Conservation (phyloP, 1,140 invertebrate genomes). For the Gerris buenoi region DNA sequence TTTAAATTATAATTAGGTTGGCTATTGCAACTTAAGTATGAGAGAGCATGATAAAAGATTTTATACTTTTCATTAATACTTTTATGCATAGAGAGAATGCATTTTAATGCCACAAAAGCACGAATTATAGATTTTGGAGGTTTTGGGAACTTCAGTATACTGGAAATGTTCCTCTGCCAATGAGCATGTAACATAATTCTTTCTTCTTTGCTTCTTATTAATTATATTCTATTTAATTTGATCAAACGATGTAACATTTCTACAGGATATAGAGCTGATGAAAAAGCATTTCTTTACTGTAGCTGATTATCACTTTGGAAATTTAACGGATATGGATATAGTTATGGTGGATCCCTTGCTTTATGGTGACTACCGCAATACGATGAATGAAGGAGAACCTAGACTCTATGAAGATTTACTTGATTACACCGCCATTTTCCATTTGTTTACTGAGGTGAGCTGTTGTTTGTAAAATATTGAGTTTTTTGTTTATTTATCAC, state of each 20-base stretch:
- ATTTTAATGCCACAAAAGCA: no score
- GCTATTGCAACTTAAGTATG: background rate
- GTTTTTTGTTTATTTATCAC: no score
- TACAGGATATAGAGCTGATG: slow-evolving; percentile 37
- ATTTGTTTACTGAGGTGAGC: slow-evolving; percentile 68
- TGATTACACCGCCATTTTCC: slow-evolving; percentile 72
- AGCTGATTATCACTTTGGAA: slow-evolving; percentile 34
- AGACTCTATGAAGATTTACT: slow-evolving; percentile 75
- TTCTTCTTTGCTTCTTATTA: background rate
- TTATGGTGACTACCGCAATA: slow-evolving; percentile 77
- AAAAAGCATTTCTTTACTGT: slow-evolving; percentile 33
- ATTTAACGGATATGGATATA: slow-evolving; percentile 39
- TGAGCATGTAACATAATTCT: background rate
- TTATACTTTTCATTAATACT: background rate
- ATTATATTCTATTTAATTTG: background rate
- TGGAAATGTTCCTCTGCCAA: background rate
- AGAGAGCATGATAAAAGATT: background rate
- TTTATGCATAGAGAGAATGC: background rate
- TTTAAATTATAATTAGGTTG: background rate
- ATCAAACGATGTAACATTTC: background rate
- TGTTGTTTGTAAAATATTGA: no score
- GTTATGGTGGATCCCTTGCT: slow-evolving; percentile 62
- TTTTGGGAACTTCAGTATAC: background rate
- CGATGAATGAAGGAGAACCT: slow-evolving; percentile 55
- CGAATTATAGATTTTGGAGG: no score